phyloP scores from a whole-genome alignment of 2,888 invertebrate species.

The Smittia sp. region DNA sequence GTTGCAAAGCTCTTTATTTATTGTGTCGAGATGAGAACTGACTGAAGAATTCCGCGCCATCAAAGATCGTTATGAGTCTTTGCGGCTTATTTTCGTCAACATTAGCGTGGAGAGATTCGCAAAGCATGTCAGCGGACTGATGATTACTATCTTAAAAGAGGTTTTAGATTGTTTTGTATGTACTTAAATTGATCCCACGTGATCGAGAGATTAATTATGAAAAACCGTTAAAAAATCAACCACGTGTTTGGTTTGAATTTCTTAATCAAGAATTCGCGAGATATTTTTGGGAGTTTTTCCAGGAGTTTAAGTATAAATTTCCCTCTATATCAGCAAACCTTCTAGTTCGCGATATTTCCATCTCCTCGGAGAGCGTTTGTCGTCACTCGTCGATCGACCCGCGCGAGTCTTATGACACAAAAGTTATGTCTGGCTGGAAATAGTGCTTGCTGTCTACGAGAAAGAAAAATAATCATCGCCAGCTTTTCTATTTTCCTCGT shows the following conservation, averaged over 20 bases:
- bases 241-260: no score
- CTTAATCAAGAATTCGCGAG: no score
- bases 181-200: no score
- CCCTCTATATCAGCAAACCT: no score
- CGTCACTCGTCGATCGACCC: background rate
- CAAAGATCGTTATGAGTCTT: conserved; percentile 28
- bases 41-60: conserved; percentile 24
- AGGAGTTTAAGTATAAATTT: no score
- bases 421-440: conserved; percentile 32
- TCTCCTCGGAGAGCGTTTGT: background rate
- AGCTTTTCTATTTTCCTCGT: background rate
- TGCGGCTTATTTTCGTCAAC: conserved; percentile 34
- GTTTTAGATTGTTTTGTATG: no score
- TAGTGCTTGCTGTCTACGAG: conserved; percentile 25
- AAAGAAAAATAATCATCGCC: conserved; percentile 4
- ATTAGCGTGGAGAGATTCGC: background rate
- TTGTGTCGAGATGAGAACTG: conserved; percentile 7
- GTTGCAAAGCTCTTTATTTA: conserved; percentile 27
- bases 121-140: conserved; percentile 6
- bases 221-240: no score
- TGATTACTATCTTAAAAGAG: no score
- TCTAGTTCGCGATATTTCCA: background rate
- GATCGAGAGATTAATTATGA: no score
- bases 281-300: no score
- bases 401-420: background rate